Percentiles rank a stretch among this genome's conserved stretches.
Conservation (phyloP, 2,888 invertebrate species). For the Lacanobia wlatinum region DNA sequence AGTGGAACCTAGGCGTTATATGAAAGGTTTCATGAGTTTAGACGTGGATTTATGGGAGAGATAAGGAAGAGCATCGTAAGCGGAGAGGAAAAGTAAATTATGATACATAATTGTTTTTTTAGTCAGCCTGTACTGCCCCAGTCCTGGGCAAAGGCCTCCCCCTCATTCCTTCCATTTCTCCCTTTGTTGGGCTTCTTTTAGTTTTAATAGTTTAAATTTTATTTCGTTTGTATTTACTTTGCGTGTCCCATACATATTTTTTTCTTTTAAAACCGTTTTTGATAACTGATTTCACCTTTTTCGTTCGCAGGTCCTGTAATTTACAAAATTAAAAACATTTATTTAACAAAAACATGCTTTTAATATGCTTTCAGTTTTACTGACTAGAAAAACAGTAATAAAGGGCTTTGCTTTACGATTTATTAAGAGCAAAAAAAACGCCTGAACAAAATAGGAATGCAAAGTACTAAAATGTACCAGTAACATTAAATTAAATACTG, state of each 20-base stretch:
- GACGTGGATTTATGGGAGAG: neutral
- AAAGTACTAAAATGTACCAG: neutral
- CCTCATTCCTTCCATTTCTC: too few species aligned
- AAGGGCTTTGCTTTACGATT: neutral
- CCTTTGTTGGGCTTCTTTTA: neutral
- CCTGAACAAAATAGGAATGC: conserved; percentile 4
- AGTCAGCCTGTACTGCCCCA: too few species aligned
- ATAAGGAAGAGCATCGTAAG: neutral
- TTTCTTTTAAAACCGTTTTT: neutral
- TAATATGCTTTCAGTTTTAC: neutral
- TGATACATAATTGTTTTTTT: too few species aligned
- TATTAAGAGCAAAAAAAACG: neutral
- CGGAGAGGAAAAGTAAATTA: neutral
- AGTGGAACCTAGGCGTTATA: neutral
- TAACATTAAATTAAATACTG: neutral
- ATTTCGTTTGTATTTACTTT: neutral
- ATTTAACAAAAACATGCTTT: neutral
- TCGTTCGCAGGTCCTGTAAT: too few species aligned
- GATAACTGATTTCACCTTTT: neutral
- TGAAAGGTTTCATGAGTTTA: neutral
- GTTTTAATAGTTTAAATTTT: neutral
- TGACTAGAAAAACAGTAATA: neutral
- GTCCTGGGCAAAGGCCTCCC: too few species aligned
- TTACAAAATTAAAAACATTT: neutral
- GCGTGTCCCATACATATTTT: neutral